Conservation (phyloP, 2,113 vertebrate species). For the Mixornis gularis region DNA sequence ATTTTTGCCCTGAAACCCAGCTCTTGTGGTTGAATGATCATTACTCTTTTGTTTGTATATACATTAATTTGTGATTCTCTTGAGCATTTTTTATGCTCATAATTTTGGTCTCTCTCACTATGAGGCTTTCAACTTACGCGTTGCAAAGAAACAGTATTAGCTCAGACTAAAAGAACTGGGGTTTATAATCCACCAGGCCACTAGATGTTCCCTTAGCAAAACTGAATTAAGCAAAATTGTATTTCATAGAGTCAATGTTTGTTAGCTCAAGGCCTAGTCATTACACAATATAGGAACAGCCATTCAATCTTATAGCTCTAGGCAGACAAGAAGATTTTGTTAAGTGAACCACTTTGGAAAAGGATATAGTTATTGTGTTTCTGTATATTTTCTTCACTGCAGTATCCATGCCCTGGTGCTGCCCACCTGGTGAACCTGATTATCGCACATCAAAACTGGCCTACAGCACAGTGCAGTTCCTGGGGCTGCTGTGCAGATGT, state of each 20-base stretch:
- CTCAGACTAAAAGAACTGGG: background rate
- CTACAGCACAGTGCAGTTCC: background rate
- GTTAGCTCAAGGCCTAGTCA: background rate
- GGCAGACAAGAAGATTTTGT: background rate
- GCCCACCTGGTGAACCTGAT: background rate
- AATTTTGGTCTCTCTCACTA: background rate
- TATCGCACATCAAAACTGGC: background rate
- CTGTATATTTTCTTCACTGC: background rate
- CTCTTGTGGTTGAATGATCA: background rate
- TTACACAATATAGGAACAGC: background rate
- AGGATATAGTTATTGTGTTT: background rate
- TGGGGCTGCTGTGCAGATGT: accelerated
- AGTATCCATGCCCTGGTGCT: background rate
- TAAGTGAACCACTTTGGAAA: background rate
- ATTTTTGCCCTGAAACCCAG: background rate
- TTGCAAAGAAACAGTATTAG: background rate
- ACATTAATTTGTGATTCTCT: background rate
- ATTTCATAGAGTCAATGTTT: background rate
- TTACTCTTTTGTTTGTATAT: background rate
- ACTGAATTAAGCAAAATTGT: background rate
- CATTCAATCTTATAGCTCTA: background rate
- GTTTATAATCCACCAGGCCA: background rate
- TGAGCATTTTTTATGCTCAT: background rate
- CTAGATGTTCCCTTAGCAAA: background rate
- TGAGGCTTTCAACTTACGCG: background rate